A percentile compares a stretch with the other conserved stretches of the same genome.
These are phyloP conservation scores for Styela plicata DNA, from an alignment of 23 tunicate species.

Conservation along the genomic window DNA sequence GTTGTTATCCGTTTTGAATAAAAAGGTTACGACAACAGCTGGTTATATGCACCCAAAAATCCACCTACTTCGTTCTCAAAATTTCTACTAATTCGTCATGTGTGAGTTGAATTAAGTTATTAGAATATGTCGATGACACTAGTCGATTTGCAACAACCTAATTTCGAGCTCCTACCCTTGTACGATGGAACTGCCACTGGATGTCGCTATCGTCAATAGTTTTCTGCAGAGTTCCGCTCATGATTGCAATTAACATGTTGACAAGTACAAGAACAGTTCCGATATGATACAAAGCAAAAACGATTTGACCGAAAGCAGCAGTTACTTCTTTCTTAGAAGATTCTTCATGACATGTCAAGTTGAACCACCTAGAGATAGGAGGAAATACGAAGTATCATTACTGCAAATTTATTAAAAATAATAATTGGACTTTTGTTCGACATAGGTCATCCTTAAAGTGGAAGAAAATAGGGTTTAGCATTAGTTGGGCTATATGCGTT, in stretches of 20 bases:
- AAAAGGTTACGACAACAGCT: too few relatives aligned
- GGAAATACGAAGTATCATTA: too few relatives aligned
- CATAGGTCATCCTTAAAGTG: too few relatives aligned
- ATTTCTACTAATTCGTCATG: background rate
- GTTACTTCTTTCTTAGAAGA: background rate
- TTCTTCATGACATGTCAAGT: constrained; percentile 1
- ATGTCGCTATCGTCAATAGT: constrained; percentile 23
- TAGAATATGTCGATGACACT: background rate
- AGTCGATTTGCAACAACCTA: background rate
- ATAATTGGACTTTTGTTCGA: too few relatives aligned
- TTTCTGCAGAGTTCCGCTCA: constrained; percentile 37
- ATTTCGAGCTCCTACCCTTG: background rate
- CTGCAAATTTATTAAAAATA: too few relatives aligned
- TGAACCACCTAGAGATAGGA: constrained; percentile 7
- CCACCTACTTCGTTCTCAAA: too few relatives aligned
- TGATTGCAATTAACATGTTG: constrained; percentile 31
- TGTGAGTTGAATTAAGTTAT: background rate
- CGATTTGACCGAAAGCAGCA: constrained; percentile 2
- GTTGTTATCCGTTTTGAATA: too few relatives aligned
- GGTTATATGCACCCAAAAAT: too few relatives aligned
- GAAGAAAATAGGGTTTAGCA: too few relatives aligned
- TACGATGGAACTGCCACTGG: constrained; percentile 34
- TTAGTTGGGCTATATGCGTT: too few relatives aligned
- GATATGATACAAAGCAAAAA: constrained; percentile 31
- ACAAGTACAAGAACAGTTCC: constrained; percentile 28